A percentile compares a stretch with the other conserved stretches of the same genome.
phyloP scores from a whole-genome alignment of 2,113 vertebrate genomes.

The Rissa tridactyla region DNA sequence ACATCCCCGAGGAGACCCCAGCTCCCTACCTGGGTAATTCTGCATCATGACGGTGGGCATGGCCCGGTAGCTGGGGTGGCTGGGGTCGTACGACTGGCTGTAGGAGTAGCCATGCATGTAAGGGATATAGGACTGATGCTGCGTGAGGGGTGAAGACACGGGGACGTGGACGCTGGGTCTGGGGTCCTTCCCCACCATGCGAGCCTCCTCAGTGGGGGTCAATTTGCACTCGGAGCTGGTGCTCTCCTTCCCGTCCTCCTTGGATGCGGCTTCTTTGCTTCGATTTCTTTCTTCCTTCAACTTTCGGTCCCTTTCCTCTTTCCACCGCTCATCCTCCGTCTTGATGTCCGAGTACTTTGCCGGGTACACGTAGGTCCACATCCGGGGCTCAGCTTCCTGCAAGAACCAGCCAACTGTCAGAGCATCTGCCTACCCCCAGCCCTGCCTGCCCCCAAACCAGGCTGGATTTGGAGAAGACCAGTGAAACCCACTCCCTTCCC shows the following conservation, averaged over 20 bases:
- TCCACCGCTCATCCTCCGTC: conserved; percentile 85
- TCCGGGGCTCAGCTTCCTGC: conserved; percentile 83
- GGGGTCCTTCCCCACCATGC: conserved; percentile 88
- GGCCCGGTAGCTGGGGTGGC: conserved; percentile 93
- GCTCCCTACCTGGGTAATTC: conserved; percentile 92
- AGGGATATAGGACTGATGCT: conserved; percentile 97
- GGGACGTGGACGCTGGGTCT: conserved; percentile 90
- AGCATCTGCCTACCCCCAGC: not conserved
- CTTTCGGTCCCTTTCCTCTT: conserved; percentile 94
- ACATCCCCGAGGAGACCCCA: fast-evolving
- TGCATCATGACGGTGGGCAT: conserved; percentile 99
- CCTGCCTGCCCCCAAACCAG: not conserved
- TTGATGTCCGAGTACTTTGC: conserved; percentile 93
- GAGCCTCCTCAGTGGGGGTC: conserved; percentile 83
- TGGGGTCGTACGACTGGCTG: conserved; percentile 95
- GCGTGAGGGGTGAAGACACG: conserved; percentile 91
- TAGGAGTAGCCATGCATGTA: conserved; percentile 99
- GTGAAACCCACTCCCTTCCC: not conserved
- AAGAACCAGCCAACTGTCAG: not conserved
- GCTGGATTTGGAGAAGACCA: not conserved
- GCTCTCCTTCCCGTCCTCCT: conserved; percentile 90
- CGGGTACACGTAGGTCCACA: conserved; percentile 85
- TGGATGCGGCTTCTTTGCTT: conserved; percentile 85
- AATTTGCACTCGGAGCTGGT: conserved; percentile 81
- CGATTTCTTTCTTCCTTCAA: conserved; percentile 90